Evolutionary conservation across 2,113 vertebrate genomes (phyloP).

Genomic region (Cathartes aura): DNA sequence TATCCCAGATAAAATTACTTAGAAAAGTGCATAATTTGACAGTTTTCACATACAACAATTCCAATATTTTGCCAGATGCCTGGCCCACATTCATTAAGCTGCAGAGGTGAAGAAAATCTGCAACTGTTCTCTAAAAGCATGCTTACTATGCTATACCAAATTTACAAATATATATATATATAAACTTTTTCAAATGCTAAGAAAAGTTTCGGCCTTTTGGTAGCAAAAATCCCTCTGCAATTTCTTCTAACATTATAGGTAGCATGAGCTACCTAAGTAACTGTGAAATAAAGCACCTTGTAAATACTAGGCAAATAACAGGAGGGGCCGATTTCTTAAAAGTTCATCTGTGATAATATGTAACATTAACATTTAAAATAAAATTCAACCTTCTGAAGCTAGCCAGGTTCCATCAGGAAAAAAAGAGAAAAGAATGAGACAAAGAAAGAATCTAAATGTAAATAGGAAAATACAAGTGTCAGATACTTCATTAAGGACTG

Average conservation of each 20-base stretch:
- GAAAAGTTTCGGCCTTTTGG: background rate
- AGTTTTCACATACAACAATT: background rate
- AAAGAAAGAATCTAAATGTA: constrained; percentile 59
- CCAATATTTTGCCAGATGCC: background rate
- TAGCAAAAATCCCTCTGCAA: background rate
- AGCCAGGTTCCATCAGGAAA: background rate
- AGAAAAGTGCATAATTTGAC: background rate
- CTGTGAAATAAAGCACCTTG: background rate
- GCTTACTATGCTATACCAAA: background rate
- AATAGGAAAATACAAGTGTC: constrained; percentile 33
- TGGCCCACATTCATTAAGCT: background rate
- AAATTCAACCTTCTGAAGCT: background rate
- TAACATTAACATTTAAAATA: background rate
- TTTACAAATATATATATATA: background rate
- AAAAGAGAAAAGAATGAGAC: background rate
- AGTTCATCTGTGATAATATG: background rate
- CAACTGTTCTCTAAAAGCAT: background rate
- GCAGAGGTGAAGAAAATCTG: background rate
- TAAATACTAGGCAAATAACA: background rate
- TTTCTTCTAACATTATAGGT: background rate
- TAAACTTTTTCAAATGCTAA: background rate
- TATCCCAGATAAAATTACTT: background rate
- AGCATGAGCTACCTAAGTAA: background rate
- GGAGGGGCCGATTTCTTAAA: background rate
- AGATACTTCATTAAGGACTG: constrained; percentile 37